phyloP scores from a whole-genome alignment of 2,797 vertebrate species.

The Buphagus erythrorhynchus region DNA sequence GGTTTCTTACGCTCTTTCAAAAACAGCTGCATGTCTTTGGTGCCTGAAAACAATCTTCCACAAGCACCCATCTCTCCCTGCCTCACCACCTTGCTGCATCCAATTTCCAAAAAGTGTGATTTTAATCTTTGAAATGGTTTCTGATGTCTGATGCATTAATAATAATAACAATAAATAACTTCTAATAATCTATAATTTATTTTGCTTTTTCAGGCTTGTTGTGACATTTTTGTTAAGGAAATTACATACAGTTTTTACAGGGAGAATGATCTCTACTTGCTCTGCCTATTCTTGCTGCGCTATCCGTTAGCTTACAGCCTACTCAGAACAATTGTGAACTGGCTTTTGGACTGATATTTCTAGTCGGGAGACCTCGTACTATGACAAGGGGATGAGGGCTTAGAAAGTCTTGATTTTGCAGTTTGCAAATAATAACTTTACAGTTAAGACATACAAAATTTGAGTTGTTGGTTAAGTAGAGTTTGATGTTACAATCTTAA shows the following conservation, averaged over 20 bases:
- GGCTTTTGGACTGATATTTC: not conserved
- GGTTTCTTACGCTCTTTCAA: not conserved
- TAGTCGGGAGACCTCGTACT: not conserved
- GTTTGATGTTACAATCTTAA: not conserved
- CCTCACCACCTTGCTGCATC: rapidly evolving
- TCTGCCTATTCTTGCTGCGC: not conserved
- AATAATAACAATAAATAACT: not conserved
- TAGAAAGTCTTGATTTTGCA: not conserved
- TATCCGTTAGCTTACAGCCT: not conserved
- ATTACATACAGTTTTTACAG: not conserved
- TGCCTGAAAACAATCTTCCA: not conserved
- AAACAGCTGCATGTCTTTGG: not conserved
- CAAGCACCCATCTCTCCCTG: not conserved
- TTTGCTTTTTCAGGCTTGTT: not conserved
- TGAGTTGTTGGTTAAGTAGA: not conserved
- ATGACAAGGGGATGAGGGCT: not conserved
- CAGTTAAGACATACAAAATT: not conserved
- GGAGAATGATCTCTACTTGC: not conserved
- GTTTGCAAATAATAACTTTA: not conserved
- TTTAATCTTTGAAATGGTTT: not conserved
- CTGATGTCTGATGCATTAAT: not conserved
- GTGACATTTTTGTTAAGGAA: not conserved
- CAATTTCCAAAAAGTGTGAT: not conserved
- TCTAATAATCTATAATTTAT: not conserved
- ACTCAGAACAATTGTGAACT: not conserved